A percentile compares a stretch with the other conserved stretches of the same genome.
phyloP scores from a whole-genome alignment of 2,113 vertebrate species.

The Octodon degus region DNA sequence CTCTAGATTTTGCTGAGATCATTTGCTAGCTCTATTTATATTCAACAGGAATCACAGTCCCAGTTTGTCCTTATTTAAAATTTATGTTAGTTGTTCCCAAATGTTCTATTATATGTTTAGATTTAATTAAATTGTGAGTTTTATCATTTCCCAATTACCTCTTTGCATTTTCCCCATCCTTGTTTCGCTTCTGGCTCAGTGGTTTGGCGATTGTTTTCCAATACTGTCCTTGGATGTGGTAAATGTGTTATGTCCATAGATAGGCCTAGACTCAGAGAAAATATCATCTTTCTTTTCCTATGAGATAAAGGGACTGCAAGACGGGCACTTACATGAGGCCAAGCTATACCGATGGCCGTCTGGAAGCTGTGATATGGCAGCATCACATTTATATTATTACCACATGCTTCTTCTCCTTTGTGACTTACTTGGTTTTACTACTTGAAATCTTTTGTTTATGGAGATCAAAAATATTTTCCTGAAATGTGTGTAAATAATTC shows the following conservation, averaged over 20 bases:
- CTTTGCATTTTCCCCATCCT: not conserved
- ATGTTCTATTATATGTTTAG: not conserved
- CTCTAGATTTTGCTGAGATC: not conserved
- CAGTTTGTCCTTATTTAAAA: not conserved
- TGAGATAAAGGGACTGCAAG: not conserved
- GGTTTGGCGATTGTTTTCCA: not conserved
- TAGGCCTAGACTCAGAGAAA: not conserved
- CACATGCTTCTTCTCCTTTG: not conserved
- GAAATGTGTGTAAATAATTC: not conserved
- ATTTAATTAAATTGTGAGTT: slow-evolving; percentile 22
- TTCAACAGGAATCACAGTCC: not conserved
- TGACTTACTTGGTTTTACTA: slow-evolving; percentile 3
- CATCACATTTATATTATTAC: not conserved
- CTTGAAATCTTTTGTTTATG: not conserved
- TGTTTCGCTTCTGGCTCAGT: not conserved
- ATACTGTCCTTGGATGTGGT: not conserved
- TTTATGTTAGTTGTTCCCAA: not conserved
- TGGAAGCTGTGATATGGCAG: not conserved
- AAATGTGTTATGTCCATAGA: not conserved
- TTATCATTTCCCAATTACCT: not conserved
- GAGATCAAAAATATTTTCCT: not conserved
- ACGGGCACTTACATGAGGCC: not conserved
- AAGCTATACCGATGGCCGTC: not conserved
- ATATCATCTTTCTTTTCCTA: not conserved
- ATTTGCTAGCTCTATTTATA: not conserved